Evolutionary conservation across 2,888 invertebrate species (phyloP).

Genomic region (Bombylius major): DNA sequence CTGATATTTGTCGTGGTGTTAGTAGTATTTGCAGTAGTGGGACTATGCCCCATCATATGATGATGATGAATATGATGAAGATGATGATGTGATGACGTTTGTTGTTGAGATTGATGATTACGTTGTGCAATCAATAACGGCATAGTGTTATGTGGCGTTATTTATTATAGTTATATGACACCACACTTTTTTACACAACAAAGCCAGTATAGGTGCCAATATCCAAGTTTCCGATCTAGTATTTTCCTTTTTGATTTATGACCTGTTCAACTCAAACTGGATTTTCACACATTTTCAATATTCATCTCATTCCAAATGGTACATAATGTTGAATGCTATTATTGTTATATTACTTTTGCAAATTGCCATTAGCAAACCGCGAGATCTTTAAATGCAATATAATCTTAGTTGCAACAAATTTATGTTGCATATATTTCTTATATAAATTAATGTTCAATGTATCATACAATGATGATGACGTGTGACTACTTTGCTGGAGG

Average conservation of each 20-base stretch:
- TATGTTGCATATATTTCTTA: too few species aligned
- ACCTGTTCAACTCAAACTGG: slow-evolving; percentile 1
- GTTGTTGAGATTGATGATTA: slow-evolving; percentile 11
- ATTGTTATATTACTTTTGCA: background rate
- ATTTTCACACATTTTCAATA: background rate
- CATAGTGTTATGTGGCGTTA: slow-evolving; percentile 11
- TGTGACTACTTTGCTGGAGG: background rate
- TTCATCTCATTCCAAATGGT: background rate
- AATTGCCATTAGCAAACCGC: too few species aligned
- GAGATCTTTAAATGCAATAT: background rate
- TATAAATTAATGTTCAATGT: too few species aligned
- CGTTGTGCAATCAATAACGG: slow-evolving; percentile 18
- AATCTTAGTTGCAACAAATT: background rate
- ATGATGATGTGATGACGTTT: background rate
- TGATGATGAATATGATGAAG: slow-evolving; percentile 6
- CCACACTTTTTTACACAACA: background rate
- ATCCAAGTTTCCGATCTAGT: background rate
- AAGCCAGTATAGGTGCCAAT: background rate
- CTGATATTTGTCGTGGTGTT: background rate
- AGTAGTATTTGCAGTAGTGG: slow-evolving; percentile 1
- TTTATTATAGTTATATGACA: background rate
- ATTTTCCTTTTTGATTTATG: slow-evolving; percentile 1
- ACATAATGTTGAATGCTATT: background rate
- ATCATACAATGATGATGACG: too few species aligned
- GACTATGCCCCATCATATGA: slow-evolving; percentile 5